phyloP scores from a whole-genome alignment of 2,797 vertebrate genomes.

The Crocidura indochinensis region DNA sequence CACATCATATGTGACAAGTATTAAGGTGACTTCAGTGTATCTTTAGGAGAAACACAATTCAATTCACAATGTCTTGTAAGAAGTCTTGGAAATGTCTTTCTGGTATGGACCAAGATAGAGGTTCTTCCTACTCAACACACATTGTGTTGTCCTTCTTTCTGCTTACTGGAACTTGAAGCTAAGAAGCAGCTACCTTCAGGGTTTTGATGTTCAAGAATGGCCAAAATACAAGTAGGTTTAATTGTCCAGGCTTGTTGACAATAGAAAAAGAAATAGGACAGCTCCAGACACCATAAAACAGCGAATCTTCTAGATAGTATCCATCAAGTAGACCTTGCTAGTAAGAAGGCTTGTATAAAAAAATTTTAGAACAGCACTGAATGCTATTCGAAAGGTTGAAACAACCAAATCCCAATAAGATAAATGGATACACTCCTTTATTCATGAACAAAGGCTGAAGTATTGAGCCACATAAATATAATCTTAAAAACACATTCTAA shows the following conservation, averaged over 20 bases:
- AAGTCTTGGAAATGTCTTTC: slow-evolving; percentile 14
- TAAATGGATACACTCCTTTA: background rate
- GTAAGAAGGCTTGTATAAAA: background rate
- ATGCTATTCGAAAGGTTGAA: background rate
- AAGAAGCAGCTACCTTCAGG: background rate
- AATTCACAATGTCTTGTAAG: background rate
- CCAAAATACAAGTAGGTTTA: no score
- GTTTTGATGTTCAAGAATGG: background rate
- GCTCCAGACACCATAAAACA: background rate
- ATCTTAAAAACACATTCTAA: background rate
- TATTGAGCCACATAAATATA: background rate
- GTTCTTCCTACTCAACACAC: background rate
- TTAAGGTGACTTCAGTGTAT: background rate
- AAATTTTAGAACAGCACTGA: background rate
- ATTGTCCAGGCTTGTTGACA: background rate
- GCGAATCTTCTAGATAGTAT: background rate
- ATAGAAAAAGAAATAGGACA: background rate
- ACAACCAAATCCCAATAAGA: slow-evolving; percentile 31
- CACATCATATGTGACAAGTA: background rate
- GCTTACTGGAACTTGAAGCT: background rate
- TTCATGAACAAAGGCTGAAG: background rate
- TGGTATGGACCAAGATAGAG: slow-evolving; percentile 5
- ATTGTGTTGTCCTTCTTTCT: slow-evolving; percentile 4
- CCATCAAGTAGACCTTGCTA: background rate
- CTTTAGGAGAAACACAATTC: background rate